Evolutionary conservation across 2,888 invertebrate species (phyloP).

Genomic region (Tridacna gigas): DNA sequence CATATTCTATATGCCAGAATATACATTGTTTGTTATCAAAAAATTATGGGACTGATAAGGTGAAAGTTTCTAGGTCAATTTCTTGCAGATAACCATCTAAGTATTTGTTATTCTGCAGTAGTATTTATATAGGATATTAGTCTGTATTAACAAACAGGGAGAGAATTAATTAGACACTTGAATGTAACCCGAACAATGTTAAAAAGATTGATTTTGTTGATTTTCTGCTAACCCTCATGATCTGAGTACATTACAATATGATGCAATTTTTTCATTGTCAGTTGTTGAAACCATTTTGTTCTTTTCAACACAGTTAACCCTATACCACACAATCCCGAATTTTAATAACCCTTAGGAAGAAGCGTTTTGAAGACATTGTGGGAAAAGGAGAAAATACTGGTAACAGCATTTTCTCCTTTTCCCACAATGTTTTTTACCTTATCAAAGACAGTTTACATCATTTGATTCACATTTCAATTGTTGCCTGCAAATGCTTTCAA

Average conservation of each 20-base stretch:
- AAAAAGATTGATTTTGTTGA: conserved; percentile 1
- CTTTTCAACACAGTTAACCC: too few relatives aligned
- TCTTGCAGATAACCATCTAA: conserved; percentile 19
- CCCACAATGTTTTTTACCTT: too few relatives aligned
- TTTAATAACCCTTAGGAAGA: too few relatives aligned
- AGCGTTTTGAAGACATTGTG: background rate
- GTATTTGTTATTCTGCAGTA: conserved; percentile 22
- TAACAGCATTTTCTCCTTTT: background rate
- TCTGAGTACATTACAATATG: too few relatives aligned
- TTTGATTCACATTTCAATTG: too few relatives aligned
- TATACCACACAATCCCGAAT: too few relatives aligned
- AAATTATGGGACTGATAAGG: background rate
- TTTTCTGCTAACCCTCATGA: background rate
- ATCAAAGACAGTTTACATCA: too few relatives aligned
- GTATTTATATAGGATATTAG: background rate
- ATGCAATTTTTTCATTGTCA: too few relatives aligned
- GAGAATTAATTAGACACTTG: conserved; percentile 11
- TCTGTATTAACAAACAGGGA: conserved; percentile 8
- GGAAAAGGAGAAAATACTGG: conserved; percentile 1
- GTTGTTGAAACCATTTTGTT: too few relatives aligned
- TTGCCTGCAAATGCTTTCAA: too few relatives aligned
- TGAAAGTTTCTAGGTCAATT: background rate
- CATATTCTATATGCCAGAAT: too few relatives aligned
- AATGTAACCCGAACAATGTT: background rate
- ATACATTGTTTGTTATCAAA: too few relatives aligned